Conservation (phyloP, 1,140 invertebrate genomes). For the Drosophila yakuba region DNA sequence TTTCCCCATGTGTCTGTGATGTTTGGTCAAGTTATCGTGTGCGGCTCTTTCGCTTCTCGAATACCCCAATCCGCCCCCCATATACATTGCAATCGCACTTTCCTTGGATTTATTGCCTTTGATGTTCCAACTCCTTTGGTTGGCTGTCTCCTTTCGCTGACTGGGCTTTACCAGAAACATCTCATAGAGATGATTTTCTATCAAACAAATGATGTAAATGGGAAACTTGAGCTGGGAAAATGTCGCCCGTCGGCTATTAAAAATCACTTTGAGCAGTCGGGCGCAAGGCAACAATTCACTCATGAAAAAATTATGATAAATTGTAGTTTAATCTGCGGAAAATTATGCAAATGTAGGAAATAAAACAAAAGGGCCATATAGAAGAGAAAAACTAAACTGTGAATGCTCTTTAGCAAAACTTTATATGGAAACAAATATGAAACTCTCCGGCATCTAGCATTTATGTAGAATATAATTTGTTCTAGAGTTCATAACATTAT, state of each 20-base stretch:
- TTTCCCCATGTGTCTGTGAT: conserved; percentile 16
- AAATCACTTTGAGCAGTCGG: conserved; percentile 78
- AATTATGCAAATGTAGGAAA: conserved; percentile 75
- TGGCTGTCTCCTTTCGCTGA: conserved; percentile 61
- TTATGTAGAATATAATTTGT: no score
- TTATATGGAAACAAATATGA: neutral
- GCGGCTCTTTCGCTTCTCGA: conserved; percentile 32
- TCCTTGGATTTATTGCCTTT: conserved; percentile 67
- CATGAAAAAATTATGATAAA: conserved; percentile 76
- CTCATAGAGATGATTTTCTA: conserved; percentile 12
- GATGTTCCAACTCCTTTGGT: conserved; percentile 36
- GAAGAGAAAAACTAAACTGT: neutral
- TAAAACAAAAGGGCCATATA: conserved; percentile 23
- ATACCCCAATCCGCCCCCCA: conserved; percentile 5
- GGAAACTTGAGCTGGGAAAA: conserved; percentile 57
- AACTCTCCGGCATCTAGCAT: no score
- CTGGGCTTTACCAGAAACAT: conserved; percentile 32
- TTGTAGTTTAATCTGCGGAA: conserved; percentile 79
- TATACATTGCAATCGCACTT: conserved; percentile 65
- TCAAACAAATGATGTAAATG: conserved; percentile 50
- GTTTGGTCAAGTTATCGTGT: conserved; percentile 76
- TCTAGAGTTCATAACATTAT: no score
- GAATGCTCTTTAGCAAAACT: conserved; percentile 27
- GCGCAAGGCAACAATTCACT: conserved; percentile 54
- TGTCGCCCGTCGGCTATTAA: conserved; percentile 64